Base-by-base conservation (phyloP, 2,888 invertebrate species). In the Kuschelorhynchus macadamiae region DNA sequence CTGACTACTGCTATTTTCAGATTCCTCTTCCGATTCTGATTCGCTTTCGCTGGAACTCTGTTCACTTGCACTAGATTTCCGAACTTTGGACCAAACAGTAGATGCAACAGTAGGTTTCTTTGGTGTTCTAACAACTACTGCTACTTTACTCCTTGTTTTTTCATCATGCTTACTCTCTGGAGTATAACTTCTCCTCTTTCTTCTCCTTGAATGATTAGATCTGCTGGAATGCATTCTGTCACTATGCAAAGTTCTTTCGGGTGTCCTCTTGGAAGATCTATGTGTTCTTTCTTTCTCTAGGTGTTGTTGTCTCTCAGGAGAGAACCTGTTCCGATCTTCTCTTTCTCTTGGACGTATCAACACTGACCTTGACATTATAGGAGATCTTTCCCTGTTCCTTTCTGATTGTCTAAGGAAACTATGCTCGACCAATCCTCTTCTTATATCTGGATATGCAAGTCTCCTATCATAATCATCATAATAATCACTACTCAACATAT, bases 101-200 rank as follows among this genome's bases (percentile, higher is more conserved):
- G 84, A 83, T 3, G 82, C 83, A 9, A 77, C 77, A 0, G 79
- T 65, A 0, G 82, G 83, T 71, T 78, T 76, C 62, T 80, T 82
- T 47, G 79, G 81, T 8, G 77, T 80, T 76, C 81, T 82, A 21
- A 83, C 79, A 25, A 83, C 83, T 2, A 83, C 81, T 1, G 82
- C 79, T 1, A 83, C 82, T 73, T 82, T 84, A 74, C 83, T 84
- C 62, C 70, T 78, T 0, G 83, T 80, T 73, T 82, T 82, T 9
- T 72, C 66, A 12, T 53, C 66, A 16, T 69, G 55, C 33, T 53
- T 70, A 0, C 65, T 42, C 18, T 33, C 36, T 18, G 46, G 41
- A 42, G 36, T 33, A 16, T 46, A 41, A 62, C 62, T 66, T 25
- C 61, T 59, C 70, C 73, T 59, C n/a, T n/a, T n/a, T 69, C 55